Conservation (phyloP, 1,140 invertebrate genomes). For the Pogonomyrmex barbatus region DNA sequence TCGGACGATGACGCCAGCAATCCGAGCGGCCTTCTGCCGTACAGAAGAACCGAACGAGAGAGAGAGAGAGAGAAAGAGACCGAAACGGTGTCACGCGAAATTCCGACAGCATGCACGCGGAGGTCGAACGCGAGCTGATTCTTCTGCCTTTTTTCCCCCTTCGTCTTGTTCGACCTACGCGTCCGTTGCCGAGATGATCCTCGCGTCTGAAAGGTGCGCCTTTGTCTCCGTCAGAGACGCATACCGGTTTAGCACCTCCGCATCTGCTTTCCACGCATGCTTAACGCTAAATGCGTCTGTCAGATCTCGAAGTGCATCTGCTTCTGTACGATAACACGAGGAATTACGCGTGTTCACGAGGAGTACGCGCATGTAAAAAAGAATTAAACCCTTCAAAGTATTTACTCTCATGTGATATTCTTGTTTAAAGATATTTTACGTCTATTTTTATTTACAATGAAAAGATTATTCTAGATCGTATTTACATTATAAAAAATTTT, state of each 20-base stretch:
- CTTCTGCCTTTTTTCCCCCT: not conserved
- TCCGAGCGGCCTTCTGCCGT: constrained; percentile 15
- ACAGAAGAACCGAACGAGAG: not conserved
- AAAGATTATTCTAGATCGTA: too few species aligned
- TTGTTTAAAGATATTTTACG: not conserved
- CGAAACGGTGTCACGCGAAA: constrained; percentile 58
- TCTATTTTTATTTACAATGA: too few species aligned
- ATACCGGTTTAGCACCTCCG: constrained; percentile 18
- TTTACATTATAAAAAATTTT: too few species aligned
- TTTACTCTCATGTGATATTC: not conserved
- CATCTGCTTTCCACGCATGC: not conserved
- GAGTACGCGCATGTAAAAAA: not conserved
- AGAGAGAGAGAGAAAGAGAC: constrained; percentile 50
- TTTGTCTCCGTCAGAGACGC: constrained; percentile 21
- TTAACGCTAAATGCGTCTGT: not conserved
- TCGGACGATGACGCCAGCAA: constrained; percentile 50
- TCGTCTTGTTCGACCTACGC: constrained; percentile 41
- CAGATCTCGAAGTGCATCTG: not conserved
- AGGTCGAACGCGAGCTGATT: constrained; percentile 20
- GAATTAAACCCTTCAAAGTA: not conserved
- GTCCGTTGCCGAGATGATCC: constrained; percentile 25
- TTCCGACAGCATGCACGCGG: constrained; percentile 44
- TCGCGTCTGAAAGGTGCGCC: constrained; percentile 33
- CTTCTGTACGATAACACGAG: not conserved
- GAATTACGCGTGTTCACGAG: not conserved